Evolutionary conservation across 2,797 vertebrate genomes (phyloP), one percentile per base, ranked within the genome.

Genomic region (Bradypodion ventrale): DNA sequence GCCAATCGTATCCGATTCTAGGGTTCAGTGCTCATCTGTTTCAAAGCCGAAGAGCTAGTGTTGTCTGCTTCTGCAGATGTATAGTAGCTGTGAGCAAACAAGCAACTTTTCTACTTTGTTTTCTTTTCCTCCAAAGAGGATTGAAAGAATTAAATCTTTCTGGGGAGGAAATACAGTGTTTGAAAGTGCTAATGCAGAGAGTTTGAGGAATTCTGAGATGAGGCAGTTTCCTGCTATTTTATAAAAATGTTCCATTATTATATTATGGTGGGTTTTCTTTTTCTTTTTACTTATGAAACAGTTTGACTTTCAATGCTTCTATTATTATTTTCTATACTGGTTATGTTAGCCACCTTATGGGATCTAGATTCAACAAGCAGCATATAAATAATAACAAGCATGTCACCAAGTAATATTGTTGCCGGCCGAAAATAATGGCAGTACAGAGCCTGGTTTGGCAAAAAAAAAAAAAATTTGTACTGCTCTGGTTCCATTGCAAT

Each of bases 81-180:
- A n/a, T n/a, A n/a, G 66, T 91, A 92, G 69, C 86, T 77, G 68
- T 82, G 13, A 90, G 56, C 13, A 83, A 80, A 32, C 60, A 32
- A 52, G 40, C 32, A n/a, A 59, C 35, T 44, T 69, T n/a, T 37
- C 42, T n/a, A 66, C 59, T 35, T 63, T 70, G 2, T 1, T 73
- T 60, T 19, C 49, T 15, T 82, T 77, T 35, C 37, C 46, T 16
- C 23, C 40, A 27, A 29, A 49, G 32, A 59, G 73, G 79, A 52
- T n/a, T 79, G 23, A 76, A 69, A 21, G 66, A 69, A 69, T 1
- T 37, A 35, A 69, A 69, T 7, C 35, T 69, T 66, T 49, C 3
- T 37, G 37, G 46, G 46, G 46, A 7, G 25, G 13, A 49, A 37
- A 27, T 44, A 42, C 65, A 44, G 42, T 15, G 37, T 69, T 74